Conservation (phyloP, 2,113 vertebrate species). For the Mormoops blainvillei region DNA sequence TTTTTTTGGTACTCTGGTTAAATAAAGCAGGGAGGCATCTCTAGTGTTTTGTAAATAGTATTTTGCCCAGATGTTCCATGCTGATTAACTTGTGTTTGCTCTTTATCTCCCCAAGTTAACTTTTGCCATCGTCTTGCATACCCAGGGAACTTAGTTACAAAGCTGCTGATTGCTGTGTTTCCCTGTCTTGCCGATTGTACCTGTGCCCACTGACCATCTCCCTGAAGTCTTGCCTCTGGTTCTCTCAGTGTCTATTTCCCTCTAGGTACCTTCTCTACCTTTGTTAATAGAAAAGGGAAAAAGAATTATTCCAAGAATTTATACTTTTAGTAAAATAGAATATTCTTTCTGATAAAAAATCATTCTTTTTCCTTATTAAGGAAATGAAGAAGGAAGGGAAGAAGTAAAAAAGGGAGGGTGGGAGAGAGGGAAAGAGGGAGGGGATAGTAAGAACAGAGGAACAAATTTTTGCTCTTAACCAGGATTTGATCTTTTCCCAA, state of each 20-base stretch:
- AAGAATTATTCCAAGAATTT: neutral
- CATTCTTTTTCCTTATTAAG: neutral
- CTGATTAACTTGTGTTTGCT: neutral
- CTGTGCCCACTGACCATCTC: neutral
- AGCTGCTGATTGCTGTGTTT: neutral
- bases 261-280: neutral
- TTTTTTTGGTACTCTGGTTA: neutral
- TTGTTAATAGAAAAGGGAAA: neutral
- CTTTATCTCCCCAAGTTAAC: neutral
- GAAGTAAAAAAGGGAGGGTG: neutral
- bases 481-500: neutral
- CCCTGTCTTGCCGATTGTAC: neutral
- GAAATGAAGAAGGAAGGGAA: neutral
- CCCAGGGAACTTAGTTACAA: neutral
- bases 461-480: neutral
- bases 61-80: conserved; percentile 4
- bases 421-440: neutral
- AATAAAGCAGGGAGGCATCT: conserved; percentile 22
- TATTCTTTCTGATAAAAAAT: neutral
- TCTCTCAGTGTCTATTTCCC: neutral
- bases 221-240: neutral
- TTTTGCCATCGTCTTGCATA: neutral
- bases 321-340: neutral
- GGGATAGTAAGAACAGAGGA: neutral
- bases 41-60: neutral